A percentile compares a stretch with the other conserved stretches of the same genome.
Evolutionary conservation across 2,113 vertebrate genomes (phyloP).

Genomic region (Tursiops truncatus): DNA sequence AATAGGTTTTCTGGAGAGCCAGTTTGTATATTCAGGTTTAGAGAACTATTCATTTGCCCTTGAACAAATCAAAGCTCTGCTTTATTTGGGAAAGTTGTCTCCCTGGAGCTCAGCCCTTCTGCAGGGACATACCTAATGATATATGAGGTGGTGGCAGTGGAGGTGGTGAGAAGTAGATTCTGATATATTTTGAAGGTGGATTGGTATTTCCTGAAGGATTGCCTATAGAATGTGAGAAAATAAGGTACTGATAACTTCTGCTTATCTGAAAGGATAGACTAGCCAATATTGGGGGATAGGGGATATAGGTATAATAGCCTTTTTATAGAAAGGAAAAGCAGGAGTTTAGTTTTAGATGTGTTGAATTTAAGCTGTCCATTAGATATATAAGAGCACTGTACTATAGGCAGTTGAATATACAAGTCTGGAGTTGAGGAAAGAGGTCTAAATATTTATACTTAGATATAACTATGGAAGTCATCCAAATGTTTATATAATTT

Average conservation of each 20-base stretch:
- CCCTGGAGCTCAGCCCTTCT: background rate
- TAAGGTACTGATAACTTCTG: background rate
- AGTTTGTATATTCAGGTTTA: background rate
- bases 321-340: background rate
- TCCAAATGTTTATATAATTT: background rate
- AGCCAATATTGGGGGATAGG: background rate
- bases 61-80: background rate
- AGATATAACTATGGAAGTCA: background rate
- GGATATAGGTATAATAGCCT: background rate
- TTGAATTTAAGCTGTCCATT: background rate
- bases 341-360: too few species aligned
- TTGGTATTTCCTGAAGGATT: background rate
- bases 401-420: background rate
- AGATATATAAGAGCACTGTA: background rate
- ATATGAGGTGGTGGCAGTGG: background rate
- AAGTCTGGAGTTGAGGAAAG: background rate
- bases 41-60: background rate
- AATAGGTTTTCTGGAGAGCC: background rate
- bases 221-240: background rate
- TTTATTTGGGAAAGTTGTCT: background rate
- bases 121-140: background rate
- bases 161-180: background rate
- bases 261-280: background rate
- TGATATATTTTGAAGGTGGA: background rate
- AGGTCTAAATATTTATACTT: background rate